phyloP scores from a whole-genome alignment of 2,797 vertebrate genomes.

The Botia almorhae region DNA sequence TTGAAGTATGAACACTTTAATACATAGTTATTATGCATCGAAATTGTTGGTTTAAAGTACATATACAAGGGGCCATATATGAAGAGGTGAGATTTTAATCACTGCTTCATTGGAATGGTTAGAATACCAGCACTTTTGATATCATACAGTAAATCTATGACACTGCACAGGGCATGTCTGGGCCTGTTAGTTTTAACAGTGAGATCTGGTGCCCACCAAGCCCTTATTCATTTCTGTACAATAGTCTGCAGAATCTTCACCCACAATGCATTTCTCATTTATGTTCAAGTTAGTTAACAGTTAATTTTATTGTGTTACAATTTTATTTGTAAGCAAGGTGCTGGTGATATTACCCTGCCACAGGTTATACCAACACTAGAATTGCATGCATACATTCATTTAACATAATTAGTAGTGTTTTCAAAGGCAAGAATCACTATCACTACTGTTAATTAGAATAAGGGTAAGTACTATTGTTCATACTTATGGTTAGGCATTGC shows the following conservation, averaged over 20 bases:
- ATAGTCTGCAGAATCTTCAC: not conserved
- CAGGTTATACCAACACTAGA: not conserved
- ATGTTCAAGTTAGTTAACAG: not conserved
- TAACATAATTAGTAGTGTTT: no score
- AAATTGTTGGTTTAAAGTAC: no score
- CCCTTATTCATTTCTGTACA: not conserved
- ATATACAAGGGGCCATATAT: no score
- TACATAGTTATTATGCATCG: not conserved
- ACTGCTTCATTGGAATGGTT: slow-evolving; percentile 5
- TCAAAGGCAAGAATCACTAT: no score
- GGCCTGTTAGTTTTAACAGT: not conserved
- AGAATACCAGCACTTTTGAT: slow-evolving; percentile 20
- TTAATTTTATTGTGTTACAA: not conserved
- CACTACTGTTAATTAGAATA: no score
- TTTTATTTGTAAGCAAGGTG: not conserved
- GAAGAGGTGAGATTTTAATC: slow-evolving; percentile 5
- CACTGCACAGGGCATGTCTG: slow-evolving; percentile 16
- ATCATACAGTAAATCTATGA: slow-evolving; percentile 40
- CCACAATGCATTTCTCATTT: not conserved
- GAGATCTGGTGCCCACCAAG: slow-evolving; percentile 20
- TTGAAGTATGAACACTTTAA: no score
- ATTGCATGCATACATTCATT: not conserved
- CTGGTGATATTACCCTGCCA: not conserved
- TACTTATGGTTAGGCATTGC: no score
- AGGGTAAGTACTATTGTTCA: no score